These are phyloP conservation scores for Salpingus planirostris DNA, from an alignment of 2,888 invertebrate genomes.

Conservation along the genomic window DNA sequence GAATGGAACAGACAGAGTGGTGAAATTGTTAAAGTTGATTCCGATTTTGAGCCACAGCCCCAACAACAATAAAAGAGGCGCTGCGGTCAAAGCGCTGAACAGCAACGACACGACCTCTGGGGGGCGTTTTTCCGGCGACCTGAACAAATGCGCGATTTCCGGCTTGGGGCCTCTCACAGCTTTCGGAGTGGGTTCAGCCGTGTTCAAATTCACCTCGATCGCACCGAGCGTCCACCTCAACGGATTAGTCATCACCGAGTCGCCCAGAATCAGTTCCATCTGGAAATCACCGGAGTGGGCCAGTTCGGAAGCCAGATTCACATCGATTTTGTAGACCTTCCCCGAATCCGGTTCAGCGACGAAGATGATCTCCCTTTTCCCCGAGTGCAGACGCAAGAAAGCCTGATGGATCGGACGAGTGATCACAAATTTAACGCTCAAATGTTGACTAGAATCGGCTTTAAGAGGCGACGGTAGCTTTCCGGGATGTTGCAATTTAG, in stretches of 20 bases:
- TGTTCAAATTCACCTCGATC: constrained; percentile 60
- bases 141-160: constrained; percentile 74
- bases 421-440: constrained; percentile 72
- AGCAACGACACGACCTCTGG: constrained; percentile 79
- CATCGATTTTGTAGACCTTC: constrained; percentile 77
- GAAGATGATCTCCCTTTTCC: constrained; percentile 77
- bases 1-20: constrained; percentile 77
- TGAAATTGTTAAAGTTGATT: constrained; percentile 77
- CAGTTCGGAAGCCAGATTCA: constrained; percentile 73
- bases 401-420: constrained; percentile 75
- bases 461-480: constrained; percentile 61
- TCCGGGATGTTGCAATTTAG: constrained; percentile 62
- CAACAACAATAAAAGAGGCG: constrained; percentile 75
- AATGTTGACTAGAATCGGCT: constrained; percentile 79
- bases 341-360: constrained; percentile 80
- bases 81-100: constrained; percentile 75
- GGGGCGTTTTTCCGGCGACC: constrained; percentile 86
- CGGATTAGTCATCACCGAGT: constrained; percentile 82
- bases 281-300: constrained; percentile 69
- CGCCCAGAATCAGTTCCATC: constrained; percentile 81
- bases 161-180: constrained; percentile 45
- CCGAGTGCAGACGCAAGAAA: constrained; percentile 69
- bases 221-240: constrained; percentile 80
- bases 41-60: constrained; percentile 81
- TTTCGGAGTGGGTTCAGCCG: constrained; percentile 26